Evolutionary conservation across 2,113 vertebrate species (phyloP).

Genomic region (Terrapene triunguis): DNA sequence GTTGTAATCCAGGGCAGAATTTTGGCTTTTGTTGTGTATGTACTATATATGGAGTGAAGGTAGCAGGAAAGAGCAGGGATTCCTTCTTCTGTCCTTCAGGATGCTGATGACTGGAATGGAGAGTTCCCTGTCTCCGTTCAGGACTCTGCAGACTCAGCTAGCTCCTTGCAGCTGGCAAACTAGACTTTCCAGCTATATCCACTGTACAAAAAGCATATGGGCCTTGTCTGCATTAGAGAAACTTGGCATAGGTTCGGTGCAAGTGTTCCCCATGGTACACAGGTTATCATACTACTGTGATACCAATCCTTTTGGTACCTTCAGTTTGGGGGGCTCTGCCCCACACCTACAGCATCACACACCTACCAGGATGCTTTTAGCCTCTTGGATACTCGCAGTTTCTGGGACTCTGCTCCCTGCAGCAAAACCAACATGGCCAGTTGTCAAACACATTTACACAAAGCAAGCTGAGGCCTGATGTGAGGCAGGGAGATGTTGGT

Average conservation of each 20-base stretch:
- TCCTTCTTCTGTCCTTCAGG: not conserved
- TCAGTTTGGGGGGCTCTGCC: rapidly evolving
- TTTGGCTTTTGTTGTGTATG: not conserved
- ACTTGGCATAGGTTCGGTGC: not conserved
- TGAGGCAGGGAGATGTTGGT: not conserved
- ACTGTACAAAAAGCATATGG: not conserved
- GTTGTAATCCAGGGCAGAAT: slow-evolving; percentile 46
- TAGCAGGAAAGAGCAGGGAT: slow-evolving; percentile 34
- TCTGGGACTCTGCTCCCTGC: not conserved
- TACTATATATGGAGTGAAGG: slow-evolving; percentile 2
- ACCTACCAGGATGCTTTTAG: rapidly evolving
- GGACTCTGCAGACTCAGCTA: not conserved
- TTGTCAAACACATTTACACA: not conserved
- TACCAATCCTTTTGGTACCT: not conserved
- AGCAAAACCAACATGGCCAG: rapidly evolving
- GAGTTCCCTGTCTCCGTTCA: not conserved
- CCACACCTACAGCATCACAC: not conserved
- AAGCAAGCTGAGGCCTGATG: not conserved
- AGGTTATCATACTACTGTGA: not conserved
- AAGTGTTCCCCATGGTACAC: not conserved
- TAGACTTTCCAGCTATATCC: not conserved
- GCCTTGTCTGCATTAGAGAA: not conserved
- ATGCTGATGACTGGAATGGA: slow-evolving; percentile 29
- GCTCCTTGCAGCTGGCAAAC: not conserved
- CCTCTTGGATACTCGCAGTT: not conserved